Base-by-base conservation (phyloP, 2,888 invertebrate species). In the Seira sanloemensis region DNA sequence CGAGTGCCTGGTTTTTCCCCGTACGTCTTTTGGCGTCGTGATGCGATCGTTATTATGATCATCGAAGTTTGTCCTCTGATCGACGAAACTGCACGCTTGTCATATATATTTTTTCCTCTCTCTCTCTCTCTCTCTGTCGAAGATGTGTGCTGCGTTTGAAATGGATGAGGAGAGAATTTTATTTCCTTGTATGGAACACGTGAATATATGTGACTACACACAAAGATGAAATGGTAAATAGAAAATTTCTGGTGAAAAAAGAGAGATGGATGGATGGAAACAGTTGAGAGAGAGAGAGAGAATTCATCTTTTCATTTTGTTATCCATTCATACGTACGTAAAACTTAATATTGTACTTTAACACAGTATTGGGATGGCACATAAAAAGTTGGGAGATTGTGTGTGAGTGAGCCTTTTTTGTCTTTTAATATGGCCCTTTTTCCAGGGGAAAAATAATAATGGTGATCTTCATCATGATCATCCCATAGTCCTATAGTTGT, bases 1-100 rank as follows among this genome's bases (percentile, higher is more conserved):
- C 62, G 76, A 76, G 76, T 71, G 58, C 71, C 81, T 54, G 62
- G 54, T 81, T 65, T 76, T 21, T 26, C 75, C 76, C 27, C 54
- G 58, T 65, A 12, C 16, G 9, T 62, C 19, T 62, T 23, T 21
- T 50, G 16, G 50, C 5, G 50, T 62, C 62, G 21, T 62, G 58
- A 58, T 58, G 18, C 12, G 37, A 37, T 37, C 37, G 37, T 37
- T 12, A 18, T 58, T n/a, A 62, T 62, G 21, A 62, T 62, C 62
- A 62, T 62, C 62, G 62, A 62, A 62, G 62, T 16, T n/a, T 62
- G 62, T 62, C 62, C 62, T 62, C 62, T 62, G 62, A 62, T 21
- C 62, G 62, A 62, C 62, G 21, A 62, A 62, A 62, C 21, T 62
- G 21, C n/a, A 75, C 2, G 37, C 54, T 46, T 46, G 72, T 78